Evolutionary conservation across 2,888 invertebrate genomes (phyloP).

Genomic region (Brachypalpus laphriformis): DNA sequence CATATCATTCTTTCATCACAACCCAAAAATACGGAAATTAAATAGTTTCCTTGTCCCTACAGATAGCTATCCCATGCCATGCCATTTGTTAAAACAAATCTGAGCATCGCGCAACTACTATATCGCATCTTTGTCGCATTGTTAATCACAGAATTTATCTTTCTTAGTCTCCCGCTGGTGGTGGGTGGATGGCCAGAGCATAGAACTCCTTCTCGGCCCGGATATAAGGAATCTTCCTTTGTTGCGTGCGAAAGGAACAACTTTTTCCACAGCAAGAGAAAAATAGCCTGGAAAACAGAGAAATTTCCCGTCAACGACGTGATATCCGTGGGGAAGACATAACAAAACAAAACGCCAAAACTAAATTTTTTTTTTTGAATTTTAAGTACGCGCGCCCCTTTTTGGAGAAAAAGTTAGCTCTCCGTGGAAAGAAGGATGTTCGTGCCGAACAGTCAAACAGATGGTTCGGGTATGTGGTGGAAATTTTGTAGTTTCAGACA

Average conservation of each 20-base stretch:
- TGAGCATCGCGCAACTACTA: constrained; percentile 49
- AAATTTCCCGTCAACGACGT: constrained; percentile 66
- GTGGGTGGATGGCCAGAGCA: not conserved
- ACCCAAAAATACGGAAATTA: constrained; percentile 67
- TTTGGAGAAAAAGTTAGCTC: constrained; percentile 35
- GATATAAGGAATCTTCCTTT: constrained; percentile 55
- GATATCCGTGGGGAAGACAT: constrained; percentile 66
- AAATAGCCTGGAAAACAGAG: constrained; percentile 64
- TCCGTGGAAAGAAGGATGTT: constrained; percentile 17
- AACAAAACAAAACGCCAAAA: constrained; percentile 48
- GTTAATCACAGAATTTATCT: constrained; percentile 71
- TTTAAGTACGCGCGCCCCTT: constrained; percentile 53
- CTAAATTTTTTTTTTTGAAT: constrained; percentile 26
- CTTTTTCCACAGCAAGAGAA: constrained; percentile 57
- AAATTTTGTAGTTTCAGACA: constrained; percentile 68
- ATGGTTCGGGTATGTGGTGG: constrained; percentile 60
- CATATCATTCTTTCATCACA: constrained; percentile 50
- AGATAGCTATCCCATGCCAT: constrained; percentile 56
- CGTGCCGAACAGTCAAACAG: constrained; percentile 47
- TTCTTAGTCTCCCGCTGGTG: constrained; percentile 40
- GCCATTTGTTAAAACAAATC: constrained; percentile 71
- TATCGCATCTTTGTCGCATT: constrained; percentile 74
- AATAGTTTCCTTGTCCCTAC: constrained; percentile 70
- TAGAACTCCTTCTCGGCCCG: constrained; percentile 18
- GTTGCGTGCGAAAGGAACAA: constrained; percentile 42